These are phyloP conservation scores for Acleris emargana DNA, from an alignment of 2,888 invertebrate genomes.

Conservation along the genomic window DNA sequence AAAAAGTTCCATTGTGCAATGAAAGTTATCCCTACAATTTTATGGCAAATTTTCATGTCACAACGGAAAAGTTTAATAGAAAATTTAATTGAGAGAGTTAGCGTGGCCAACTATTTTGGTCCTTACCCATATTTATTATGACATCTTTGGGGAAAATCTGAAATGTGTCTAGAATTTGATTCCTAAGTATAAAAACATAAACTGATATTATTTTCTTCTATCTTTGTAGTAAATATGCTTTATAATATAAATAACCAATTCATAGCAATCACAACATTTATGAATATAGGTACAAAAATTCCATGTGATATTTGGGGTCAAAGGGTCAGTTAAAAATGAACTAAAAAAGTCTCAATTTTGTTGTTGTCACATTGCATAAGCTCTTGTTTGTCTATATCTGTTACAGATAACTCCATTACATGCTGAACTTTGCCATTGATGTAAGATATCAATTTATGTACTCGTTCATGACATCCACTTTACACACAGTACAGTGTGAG, in stretches of 20 bases:
- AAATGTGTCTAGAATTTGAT: too few species aligned
- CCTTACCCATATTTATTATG: too few species aligned
- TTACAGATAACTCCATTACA: slow-evolving; percentile 65
- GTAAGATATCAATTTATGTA: slow-evolving; percentile 59
- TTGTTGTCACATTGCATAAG: slow-evolving; percentile 67
- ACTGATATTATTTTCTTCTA: too few species aligned
- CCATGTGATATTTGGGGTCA: slow-evolving; percentile 26
- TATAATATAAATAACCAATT: not conserved
- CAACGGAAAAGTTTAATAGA: too few species aligned
- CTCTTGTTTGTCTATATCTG: slow-evolving; percentile 68
- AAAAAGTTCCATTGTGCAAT: too few species aligned
- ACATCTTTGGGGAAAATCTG: too few species aligned
- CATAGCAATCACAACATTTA: not conserved
- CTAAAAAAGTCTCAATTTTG: slow-evolving; percentile 14
- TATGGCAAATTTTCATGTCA: too few species aligned
- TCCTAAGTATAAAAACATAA: too few species aligned
- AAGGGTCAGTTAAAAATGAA: slow-evolving; percentile 13
- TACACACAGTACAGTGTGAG: slow-evolving; percentile 38
- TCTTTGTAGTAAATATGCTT: too few species aligned
- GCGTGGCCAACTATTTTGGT: too few species aligned
- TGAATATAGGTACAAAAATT: slow-evolving; percentile 22
- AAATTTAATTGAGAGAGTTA: too few species aligned
- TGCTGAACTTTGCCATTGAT: slow-evolving; percentile 78
- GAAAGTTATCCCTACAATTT: too few species aligned
- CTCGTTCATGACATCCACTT: slow-evolving; percentile 42